Conservation (phyloP, 1,140 invertebrate species). For the Orussus abietinus region DNA sequence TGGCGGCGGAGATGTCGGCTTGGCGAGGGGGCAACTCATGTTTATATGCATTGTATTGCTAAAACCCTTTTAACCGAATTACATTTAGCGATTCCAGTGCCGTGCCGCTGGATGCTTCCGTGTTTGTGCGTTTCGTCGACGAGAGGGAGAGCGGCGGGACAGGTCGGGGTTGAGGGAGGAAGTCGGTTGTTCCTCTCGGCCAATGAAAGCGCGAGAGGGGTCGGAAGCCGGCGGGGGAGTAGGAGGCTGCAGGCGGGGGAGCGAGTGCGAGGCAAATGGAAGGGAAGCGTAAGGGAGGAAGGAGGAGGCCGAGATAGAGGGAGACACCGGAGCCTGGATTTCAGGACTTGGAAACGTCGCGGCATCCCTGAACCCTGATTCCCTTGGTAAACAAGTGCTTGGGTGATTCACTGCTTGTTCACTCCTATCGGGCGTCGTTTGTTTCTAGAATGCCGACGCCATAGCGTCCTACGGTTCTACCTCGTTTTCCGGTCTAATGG, state of each 20-base stretch:
- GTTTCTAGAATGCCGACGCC: conserved; percentile 44
- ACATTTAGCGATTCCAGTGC: conserved; percentile 51
- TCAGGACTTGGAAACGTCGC: conserved; percentile 30
- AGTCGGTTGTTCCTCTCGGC: conserved; percentile 15
- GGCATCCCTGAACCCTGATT: conserved; percentile 48
- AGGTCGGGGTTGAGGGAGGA: conserved; percentile 8
- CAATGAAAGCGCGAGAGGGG: conserved; percentile 10
- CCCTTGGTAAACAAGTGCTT: conserved; percentile 52
- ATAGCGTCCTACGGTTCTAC: conserved; percentile 41
- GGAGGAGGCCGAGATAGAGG: neutral
- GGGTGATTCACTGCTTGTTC: conserved; percentile 52
- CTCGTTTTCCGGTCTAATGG: conserved; percentile 49
- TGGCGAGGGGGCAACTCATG: conserved; percentile 35
- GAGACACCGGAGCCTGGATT: conserved; percentile 31
- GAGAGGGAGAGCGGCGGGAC: conserved; percentile 10
- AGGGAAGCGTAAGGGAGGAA: neutral
- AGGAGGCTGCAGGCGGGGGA: conserved; percentile 18
- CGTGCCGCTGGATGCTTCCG: too few species aligned
- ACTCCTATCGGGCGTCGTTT: conserved; percentile 48
- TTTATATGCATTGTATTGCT: conserved; percentile 54
- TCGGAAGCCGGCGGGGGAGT: conserved; percentile 13
- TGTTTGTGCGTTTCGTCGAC: conserved; percentile 20
- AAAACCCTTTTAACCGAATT: conserved; percentile 54
- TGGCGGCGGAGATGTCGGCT: neutral
- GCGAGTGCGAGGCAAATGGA: conserved; percentile 1